Conservation (phyloP, 2,113 vertebrate genomes). For the Pholis gunnellus region DNA sequence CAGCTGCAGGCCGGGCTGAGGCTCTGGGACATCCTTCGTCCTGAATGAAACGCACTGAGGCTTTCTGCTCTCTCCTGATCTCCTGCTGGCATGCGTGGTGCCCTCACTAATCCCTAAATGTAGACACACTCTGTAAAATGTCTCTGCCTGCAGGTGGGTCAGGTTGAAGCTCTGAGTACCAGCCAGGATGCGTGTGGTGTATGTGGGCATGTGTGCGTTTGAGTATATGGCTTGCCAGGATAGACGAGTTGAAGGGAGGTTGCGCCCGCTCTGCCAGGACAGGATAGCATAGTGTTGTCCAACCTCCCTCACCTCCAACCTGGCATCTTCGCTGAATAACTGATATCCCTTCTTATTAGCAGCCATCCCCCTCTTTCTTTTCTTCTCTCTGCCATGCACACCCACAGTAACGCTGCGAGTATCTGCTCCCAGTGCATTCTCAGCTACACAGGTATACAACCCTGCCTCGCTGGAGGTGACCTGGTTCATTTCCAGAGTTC, state of each 20-base stretch:
- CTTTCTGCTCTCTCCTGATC: slow-evolving; percentile 85
- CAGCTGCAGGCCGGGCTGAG: slow-evolving; percentile 50
- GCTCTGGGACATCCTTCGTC: slow-evolving; percentile 63
- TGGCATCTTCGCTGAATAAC: slow-evolving; percentile 33
- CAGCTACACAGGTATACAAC: slow-evolving; percentile 95
- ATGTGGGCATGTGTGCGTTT: slow-evolving; percentile 60
- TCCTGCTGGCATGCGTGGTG: slow-evolving; percentile 79
- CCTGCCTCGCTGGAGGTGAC: slow-evolving; percentile 86
- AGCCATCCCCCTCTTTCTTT: slow-evolving; percentile 60
- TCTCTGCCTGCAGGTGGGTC: slow-evolving; percentile 90
- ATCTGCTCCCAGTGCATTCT: slow-evolving; percentile 94
- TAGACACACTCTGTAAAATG: slow-evolving; percentile 92
- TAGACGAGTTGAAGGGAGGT: slow-evolving; percentile 88
- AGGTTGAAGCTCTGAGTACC: slow-evolving; percentile 93
- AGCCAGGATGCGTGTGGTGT: slow-evolving; percentile 87
- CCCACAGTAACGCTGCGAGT: slow-evolving; percentile 87
- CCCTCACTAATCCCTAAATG: slow-evolving; percentile 84
- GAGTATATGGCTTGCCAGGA: slow-evolving; percentile 86
- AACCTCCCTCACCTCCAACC: slow-evolving; percentile 83
- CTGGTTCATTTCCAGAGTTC: slow-evolving; percentile 90
- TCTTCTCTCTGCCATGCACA: slow-evolving; percentile 81
- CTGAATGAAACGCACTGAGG: slow-evolving; percentile 68
- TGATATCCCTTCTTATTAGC: slow-evolving; percentile 44
- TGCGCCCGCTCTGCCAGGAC: slow-evolving; percentile 87
- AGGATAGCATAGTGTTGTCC: slow-evolving; percentile 87